Evolutionary conservation across 2,797 vertebrate species (phyloP).

Genomic region (Crenuchus spilurus): DNA sequence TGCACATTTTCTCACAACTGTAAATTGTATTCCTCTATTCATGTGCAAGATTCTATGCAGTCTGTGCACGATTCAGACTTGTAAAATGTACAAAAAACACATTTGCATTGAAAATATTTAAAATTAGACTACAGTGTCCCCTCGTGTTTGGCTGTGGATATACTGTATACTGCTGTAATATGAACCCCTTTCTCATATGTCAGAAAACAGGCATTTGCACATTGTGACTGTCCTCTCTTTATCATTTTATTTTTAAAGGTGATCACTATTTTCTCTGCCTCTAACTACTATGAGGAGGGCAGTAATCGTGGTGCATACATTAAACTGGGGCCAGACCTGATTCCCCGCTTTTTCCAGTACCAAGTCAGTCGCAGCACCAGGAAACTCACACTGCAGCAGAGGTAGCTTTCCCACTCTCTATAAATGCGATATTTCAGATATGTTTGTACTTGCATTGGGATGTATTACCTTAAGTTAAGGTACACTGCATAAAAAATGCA

Average conservation of each 20-base stretch:
- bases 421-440: background rate
- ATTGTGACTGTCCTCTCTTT: background rate
- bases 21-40: too few relatives aligned
- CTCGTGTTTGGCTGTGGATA: background rate
- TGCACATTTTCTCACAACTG: too few relatives aligned
- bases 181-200: background rate
- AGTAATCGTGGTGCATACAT: constrained; percentile 96
- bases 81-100: too few relatives aligned
- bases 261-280: constrained; percentile 96
- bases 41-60: too few relatives aligned
- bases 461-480: too few relatives aligned
- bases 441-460: background rate
- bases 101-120: too few relatives aligned
- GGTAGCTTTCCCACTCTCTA: constrained; percentile 69
- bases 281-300: constrained; percentile 97
- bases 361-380: constrained; percentile 84
- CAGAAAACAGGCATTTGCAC: background rate
- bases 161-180: too few relatives aligned
- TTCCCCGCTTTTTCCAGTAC: constrained; percentile 90
- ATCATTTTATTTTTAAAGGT: constrained; percentile 74
- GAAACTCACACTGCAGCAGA: constrained; percentile 83
- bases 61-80: too few relatives aligned
- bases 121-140: background rate
- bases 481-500: too few relatives aligned
- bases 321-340: constrained; percentile 82